phyloP scores from a whole-genome alignment of 2,113 vertebrate species.

The Myxocyprinus asiaticus region DNA sequence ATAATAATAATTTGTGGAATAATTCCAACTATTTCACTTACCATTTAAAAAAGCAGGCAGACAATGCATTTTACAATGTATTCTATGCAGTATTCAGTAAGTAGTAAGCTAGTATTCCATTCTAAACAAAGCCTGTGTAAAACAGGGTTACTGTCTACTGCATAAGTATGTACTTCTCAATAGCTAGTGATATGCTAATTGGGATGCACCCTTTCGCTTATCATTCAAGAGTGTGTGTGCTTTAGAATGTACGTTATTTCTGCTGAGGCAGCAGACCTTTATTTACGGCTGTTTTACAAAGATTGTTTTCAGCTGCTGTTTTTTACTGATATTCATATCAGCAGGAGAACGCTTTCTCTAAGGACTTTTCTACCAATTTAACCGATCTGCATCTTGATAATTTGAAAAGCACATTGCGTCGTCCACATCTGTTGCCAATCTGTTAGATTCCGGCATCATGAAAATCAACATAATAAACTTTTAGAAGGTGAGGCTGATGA shows the following conservation, averaged over 20 bases:
- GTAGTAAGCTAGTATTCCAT: no score
- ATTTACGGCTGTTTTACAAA: conserved; percentile 61
- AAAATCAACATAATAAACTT: conserved; percentile 1
- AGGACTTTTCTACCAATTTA: conserved; percentile 2
- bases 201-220: conserved; percentile 44
- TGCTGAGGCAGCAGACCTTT: conserved; percentile 62
- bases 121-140: no score
- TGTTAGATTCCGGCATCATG: not conserved
- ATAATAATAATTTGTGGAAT: no score
- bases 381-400: no score
- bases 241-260: conserved; percentile 57
- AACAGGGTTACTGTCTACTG: no score
- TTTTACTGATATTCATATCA: conserved; percentile 60
- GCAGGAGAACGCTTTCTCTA: conserved; percentile 12
- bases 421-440: no score
- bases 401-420: no score
- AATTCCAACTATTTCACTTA: no score
- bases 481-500: not conserved
- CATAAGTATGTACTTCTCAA: not conserved
- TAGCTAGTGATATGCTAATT: not conserved
- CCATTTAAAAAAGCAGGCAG: no score
- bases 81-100: no score
- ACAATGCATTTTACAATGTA: no score
- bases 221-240: conserved; percentile 56
- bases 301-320: conserved; percentile 42